Evolutionary conservation across 2,888 invertebrate species (phyloP), one percentile per base, ranked within the genome.

Genomic region (Conchocele bisecta): DNA sequence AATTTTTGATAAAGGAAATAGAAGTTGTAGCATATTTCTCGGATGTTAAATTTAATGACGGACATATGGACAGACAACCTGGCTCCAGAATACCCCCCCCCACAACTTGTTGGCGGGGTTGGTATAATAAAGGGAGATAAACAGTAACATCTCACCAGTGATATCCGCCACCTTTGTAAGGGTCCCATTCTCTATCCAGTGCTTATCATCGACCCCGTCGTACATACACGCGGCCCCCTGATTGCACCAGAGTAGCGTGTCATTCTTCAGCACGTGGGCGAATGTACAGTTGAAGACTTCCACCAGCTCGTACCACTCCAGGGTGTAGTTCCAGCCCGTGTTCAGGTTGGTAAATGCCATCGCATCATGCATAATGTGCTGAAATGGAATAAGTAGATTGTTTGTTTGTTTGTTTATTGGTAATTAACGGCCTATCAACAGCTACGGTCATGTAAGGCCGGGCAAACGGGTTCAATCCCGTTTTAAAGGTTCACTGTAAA

Each of bases 351-450:
- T 81, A 67, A 89, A 86, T 11, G 86, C 89, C 15, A 89, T 72
- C 11, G 88, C 89, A 82, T 89, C 89, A 69, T 89, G 89, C 84
- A 88, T 88, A 17, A 89, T 86, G 61, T 89, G 67, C 88, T 89
- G 67, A 33, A 79, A 75, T 37, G 11, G 20, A 48, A 42, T 5
- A 42, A n/a, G 22, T 9, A 42, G 13, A 13, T 11, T 35, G 11
- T 35, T n/a, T n/a, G n/a, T n/a, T n/a, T n/a, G n/a, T n/a, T n/a
- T n/a, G n/a, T n/a, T n/a, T n/a, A n/a, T n/a, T n/a, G n/a, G n/a
- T n/a, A n/a, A n/a, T n/a, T n/a, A n/a, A n/a, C n/a, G n/a, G n/a
- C n/a, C n/a, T n/a, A n/a, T n/a, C n/a, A n/a, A n/a, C n/a, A n/a
- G n/a, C n/a, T n/a, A n/a, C n/a, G n/a, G n/a, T n/a, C n/a, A n/a